A percentile compares a stretch with the other conserved stretches of the same genome.
Evolutionary conservation across 2,113 vertebrate species (phyloP).

Genomic region (Cnemophilus loriae): DNA sequence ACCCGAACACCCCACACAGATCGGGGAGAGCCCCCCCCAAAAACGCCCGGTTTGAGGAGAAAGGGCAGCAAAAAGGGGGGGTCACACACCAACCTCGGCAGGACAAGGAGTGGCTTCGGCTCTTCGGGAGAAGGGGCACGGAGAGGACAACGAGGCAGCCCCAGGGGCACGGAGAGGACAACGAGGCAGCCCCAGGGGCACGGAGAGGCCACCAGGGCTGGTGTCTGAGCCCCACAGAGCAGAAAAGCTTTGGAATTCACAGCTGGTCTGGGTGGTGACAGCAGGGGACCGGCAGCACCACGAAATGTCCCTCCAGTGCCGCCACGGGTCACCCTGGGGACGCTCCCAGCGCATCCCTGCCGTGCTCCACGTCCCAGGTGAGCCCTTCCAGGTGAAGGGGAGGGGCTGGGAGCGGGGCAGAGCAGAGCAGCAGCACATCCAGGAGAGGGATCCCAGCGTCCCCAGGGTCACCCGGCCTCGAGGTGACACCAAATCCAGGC

Average conservation of each 20-base stretch:
- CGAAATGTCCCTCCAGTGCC: not conserved
- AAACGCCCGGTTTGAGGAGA: not conserved
- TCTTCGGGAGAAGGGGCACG: not conserved
- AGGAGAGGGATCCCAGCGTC: not conserved
- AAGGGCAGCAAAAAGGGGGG: not conserved
- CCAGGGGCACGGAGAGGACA: not conserved
- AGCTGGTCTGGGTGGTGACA: not conserved
- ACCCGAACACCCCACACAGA: not conserved
- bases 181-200: no score
- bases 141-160: no score
- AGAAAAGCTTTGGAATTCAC: constrained; percentile 24
- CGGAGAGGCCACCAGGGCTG: not conserved
- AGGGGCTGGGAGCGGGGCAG: not conserved
- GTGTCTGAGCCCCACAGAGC: not conserved
- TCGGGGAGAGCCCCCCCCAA: not conserved
- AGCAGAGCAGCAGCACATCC: not conserved
- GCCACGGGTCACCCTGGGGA: not conserved
- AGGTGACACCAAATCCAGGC: not conserved
- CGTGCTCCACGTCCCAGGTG: not conserved
- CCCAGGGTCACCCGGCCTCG: not conserved
- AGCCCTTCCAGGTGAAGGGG: not conserved
- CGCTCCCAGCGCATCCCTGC: not conserved
- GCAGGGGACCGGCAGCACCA: not conserved
- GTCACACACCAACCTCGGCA: not conserved
- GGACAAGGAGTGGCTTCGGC: not conserved